Conservation (phyloP, 1,140 invertebrate species). For the Paraescarpia echinospica region DNA sequence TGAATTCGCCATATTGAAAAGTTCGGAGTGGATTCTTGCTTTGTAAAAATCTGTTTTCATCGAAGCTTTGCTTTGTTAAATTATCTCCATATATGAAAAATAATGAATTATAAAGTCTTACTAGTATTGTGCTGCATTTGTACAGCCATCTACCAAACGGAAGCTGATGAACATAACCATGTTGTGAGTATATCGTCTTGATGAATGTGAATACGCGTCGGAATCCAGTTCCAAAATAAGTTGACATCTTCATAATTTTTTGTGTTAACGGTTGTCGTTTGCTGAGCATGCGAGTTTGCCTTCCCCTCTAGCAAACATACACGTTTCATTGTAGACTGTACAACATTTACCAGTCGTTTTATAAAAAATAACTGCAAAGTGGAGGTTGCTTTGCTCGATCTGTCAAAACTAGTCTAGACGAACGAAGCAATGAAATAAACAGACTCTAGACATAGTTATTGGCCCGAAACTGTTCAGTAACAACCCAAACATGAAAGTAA, state of each 20-base stretch:
- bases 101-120: slow-evolving; percentile 12
- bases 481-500: background rate
- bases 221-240: background rate
- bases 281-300: background rate
- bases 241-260: slow-evolving; percentile 11
- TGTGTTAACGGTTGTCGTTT: background rate
- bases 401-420: background rate
- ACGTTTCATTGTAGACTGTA: background rate
- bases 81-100: slow-evolving; percentile 12
- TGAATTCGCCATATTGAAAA: background rate
- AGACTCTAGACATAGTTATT: too few species aligned
- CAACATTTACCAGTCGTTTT: background rate
- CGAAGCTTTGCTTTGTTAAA: background rate
- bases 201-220: background rate
- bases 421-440: background rate
- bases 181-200: slow-evolving; percentile 20
- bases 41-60: background rate
- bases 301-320: background rate
- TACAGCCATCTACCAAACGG: slow-evolving; percentile 13
- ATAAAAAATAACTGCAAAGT: slow-evolving; percentile 4
- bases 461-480: background rate
- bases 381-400: background rate
- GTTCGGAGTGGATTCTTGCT: background rate
- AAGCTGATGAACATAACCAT: slow-evolving; percentile 27
- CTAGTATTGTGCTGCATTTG: slow-evolving; percentile 14